These are phyloP conservation scores for Scelioninae gen. 1 DNA, from an alignment of 2,888 invertebrate genomes.

Conservation along the genomic window DNA sequence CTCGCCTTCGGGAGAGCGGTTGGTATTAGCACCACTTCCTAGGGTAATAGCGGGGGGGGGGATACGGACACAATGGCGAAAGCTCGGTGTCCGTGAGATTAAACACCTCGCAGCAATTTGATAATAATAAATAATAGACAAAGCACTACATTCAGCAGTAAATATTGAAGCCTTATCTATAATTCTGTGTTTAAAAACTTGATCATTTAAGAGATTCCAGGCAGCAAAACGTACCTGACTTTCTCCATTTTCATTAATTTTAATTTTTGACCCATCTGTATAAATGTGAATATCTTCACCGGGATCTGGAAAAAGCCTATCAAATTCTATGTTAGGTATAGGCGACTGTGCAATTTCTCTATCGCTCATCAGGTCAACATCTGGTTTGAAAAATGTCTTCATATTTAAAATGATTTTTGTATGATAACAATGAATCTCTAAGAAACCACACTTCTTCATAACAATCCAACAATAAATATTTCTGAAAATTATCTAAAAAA, in stretches of 20 bases:
- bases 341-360: too few species aligned
- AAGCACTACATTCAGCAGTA: slow-evolving; percentile 59
- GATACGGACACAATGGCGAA: too few species aligned
- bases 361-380: background rate
- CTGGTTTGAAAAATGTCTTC: background rate
- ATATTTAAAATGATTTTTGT: background rate
- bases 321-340: too few species aligned
- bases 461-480: slow-evolving; percentile 6
- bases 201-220: slow-evolving; percentile 16
- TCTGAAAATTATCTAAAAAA: slow-evolving; percentile 15
- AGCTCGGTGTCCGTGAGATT: too few species aligned
- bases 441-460: slow-evolving; percentile 20
- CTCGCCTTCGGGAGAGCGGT: too few species aligned
- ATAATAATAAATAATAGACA: too few species aligned
- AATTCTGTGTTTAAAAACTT: background rate
- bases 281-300: slow-evolving; percentile 15
- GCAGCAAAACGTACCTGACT: slow-evolving; percentile 23
- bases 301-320: background rate
- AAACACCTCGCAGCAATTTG: too few species aligned
- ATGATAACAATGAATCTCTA: background rate
- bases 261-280: slow-evolving; percentile 43
- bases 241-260: background rate
- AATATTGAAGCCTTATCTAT: slow-evolving; percentile 52
- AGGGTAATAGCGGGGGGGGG: too few species aligned
- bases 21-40: too few species aligned